Percentiles rank a stretch among this genome's conserved stretches.
Evolutionary conservation across 2,797 vertebrate genomes (phyloP).

Genomic region (Halcyon chelicuti): DNA sequence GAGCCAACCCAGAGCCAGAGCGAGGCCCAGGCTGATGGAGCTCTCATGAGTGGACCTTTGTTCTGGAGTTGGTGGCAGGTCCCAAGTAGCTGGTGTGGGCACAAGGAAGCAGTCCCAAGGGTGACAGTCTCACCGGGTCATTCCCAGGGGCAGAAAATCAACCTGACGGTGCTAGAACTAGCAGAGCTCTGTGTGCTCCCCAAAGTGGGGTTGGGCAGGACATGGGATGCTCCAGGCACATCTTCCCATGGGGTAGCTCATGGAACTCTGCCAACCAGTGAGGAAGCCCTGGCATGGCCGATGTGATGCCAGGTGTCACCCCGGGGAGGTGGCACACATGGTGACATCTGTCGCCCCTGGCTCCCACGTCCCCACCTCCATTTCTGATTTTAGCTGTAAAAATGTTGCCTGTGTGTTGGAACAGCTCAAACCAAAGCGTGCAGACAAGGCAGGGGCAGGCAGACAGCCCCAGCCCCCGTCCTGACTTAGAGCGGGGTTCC

Average conservation of each 20-base stretch:
- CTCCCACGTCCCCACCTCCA: neutral
- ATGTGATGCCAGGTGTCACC: neutral
- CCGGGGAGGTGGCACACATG: neutral
- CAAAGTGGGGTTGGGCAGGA: neutral
- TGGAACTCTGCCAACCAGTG: accelerated
- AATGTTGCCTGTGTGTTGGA: accelerated
- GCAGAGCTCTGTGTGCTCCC: neutral
- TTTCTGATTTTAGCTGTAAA: neutral
- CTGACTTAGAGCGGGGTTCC: neutral
- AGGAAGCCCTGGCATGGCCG: accelerated
- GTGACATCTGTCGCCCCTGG: neutral
- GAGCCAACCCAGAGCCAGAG: neutral
- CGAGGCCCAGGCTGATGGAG: neutral
- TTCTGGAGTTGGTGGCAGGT: neutral
- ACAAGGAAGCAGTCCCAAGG: neutral
- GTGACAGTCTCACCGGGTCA: neutral
- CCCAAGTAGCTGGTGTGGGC: accelerated
- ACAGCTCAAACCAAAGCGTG: neutral
- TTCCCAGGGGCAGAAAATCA: neutral
- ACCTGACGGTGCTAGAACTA: too few relatives aligned
- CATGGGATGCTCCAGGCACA: neutral
- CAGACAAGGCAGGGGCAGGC: neutral
- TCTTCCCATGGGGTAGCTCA: neutral
- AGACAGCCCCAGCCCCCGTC: too few relatives aligned
- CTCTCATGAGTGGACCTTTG: neutral